A percentile compares a stretch with the other conserved stretches of the same genome.
phyloP scores from a whole-genome alignment of 2,113 vertebrate genomes.

The Clarias magur region DNA sequence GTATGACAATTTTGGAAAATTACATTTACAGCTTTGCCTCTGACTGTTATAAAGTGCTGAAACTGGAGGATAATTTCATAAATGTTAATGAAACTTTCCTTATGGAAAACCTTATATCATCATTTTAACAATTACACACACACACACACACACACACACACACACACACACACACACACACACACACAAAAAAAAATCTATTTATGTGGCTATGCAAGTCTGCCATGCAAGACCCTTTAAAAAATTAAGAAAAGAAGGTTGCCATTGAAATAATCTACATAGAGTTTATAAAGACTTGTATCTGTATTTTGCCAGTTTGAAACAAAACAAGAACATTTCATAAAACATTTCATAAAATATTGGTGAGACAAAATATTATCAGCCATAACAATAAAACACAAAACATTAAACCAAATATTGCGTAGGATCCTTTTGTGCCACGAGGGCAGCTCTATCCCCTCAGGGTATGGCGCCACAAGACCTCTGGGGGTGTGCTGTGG shows the following conservation, averaged over 20 bases:
- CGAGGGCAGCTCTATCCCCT: too few relatives aligned
- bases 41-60: neutral
- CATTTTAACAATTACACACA: too few relatives aligned
- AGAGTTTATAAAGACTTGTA: neutral
- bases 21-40: neutral
- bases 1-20: neutral
- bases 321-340: neutral
- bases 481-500: too few relatives aligned
- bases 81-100: neutral
- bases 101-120: neutral
- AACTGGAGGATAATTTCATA: too few relatives aligned
- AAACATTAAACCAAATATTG: too few relatives aligned
- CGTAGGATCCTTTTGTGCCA: too few relatives aligned
- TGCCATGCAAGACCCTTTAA: neutral
- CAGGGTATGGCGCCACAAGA: too few relatives aligned
- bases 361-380: neutral
- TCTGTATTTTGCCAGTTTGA: neutral
- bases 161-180: too few relatives aligned
- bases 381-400: too few relatives aligned
- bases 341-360: neutral
- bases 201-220: too few relatives aligned
- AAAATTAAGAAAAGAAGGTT: neutral
- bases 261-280: neutral
- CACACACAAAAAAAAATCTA: too few relatives aligned
- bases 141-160: too few relatives aligned